Conservation (phyloP, 2,113 vertebrate genomes). For the Oryzias melastigma region DNA sequence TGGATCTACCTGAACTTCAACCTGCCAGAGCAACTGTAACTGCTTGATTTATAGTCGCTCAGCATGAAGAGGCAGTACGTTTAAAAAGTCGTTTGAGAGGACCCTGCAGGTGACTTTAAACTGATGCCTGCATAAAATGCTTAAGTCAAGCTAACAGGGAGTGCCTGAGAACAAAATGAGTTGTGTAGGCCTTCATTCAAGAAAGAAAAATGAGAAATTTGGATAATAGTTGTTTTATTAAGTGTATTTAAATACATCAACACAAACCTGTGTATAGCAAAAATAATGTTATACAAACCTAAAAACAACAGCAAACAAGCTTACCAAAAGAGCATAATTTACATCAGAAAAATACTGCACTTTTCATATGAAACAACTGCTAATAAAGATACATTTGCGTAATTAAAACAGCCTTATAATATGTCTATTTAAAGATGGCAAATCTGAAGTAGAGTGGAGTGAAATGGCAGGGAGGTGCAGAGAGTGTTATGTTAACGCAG, state of each 20-base stretch:
- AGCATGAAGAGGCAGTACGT: slow-evolving; percentile 3
- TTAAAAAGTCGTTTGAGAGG: slow-evolving; percentile 2
- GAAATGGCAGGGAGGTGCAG: slow-evolving; percentile 36
- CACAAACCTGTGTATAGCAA: slow-evolving; percentile 69
- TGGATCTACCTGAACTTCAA: slow-evolving; percentile 48
- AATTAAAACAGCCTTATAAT: slow-evolving; percentile 41
- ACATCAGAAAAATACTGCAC: slow-evolving; percentile 77
- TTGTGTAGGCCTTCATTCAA: background rate
- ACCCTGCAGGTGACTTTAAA: slow-evolving; percentile 4
- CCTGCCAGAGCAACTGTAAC: slow-evolving; percentile 43
- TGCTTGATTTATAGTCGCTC: slow-evolving; percentile 50
- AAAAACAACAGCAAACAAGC: slow-evolving; percentile 53
- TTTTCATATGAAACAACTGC: slow-evolving; percentile 65
- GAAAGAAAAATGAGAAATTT: slow-evolving; percentile 13
- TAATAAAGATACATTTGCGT: slow-evolving; percentile 60
- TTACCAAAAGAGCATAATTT: slow-evolving; percentile 73
- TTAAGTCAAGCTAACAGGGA: background rate
- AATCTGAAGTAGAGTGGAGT: slow-evolving; percentile 17
- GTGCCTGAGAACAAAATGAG: slow-evolving; percentile 1
- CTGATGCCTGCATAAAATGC: slow-evolving; percentile 3
- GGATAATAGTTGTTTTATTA: slow-evolving; percentile 70
- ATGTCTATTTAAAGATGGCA: slow-evolving; percentile 2
- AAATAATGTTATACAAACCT: slow-evolving; percentile 68
- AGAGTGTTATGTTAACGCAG: slow-evolving; percentile 40
- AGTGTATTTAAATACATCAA: slow-evolving; percentile 77